Percentiles rank a stretch among this genome's conserved stretches.
Conservation (phyloP, 2,113 vertebrate genomes). For the Cettia cetti region DNA sequence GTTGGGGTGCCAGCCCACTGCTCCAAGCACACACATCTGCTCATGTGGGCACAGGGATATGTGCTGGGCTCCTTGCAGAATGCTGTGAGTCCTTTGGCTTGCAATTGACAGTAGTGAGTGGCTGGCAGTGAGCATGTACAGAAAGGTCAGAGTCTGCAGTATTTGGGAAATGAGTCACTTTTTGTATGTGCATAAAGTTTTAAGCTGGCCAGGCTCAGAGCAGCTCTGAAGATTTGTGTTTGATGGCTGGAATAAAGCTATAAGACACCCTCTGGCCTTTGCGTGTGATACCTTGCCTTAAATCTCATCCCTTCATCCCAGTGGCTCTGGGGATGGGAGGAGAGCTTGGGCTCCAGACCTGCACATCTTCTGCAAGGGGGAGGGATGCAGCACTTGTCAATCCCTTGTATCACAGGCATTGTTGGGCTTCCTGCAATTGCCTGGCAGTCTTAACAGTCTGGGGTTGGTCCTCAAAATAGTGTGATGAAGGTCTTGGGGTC, state of each 20-base stretch:
- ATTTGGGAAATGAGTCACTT: constrained; percentile 61
- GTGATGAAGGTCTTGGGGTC: background rate
- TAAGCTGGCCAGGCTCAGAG: background rate
- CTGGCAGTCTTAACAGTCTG: background rate
- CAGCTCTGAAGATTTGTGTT: background rate
- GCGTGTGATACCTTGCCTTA: background rate
- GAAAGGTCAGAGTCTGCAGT: constrained; percentile 52
- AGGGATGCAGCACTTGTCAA: background rate
- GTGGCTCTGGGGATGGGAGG: background rate
- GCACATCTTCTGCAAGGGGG: rapidly evolving
- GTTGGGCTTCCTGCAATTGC: background rate
- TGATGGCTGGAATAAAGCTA: background rate
- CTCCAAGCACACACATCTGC: background rate
- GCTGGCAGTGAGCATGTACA: background rate
- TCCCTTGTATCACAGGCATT: background rate
- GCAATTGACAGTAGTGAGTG: rapidly evolving
- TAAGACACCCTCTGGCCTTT: background rate
- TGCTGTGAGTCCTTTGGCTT: background rate
- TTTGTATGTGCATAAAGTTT: background rate
- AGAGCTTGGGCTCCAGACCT: background rate
- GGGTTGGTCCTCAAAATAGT: background rate
- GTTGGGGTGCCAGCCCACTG: background rate
- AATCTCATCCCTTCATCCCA: background rate
- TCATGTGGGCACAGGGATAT: rapidly evolving
- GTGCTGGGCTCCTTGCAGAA: background rate